Conservation (phyloP, 2,113 vertebrate species). For the Apteryx mantelli region DNA sequence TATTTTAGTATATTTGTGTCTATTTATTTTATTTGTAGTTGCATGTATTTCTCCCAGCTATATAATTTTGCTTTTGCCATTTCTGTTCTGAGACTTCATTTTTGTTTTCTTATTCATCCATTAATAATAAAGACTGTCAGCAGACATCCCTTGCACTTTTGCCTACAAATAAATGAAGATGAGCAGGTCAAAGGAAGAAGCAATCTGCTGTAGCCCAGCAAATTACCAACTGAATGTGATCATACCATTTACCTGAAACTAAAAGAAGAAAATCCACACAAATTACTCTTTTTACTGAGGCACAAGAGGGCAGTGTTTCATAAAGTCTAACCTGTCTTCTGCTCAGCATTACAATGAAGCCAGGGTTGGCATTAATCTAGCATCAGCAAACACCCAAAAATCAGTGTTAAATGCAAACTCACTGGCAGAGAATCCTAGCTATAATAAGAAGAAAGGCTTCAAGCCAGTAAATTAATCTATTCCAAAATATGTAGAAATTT, state of each 20-base stretch:
- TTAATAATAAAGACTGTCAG: neutral
- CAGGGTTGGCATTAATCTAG: neutral
- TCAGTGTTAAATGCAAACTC: neutral
- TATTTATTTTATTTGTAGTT: neutral
- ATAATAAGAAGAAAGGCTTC: neutral
- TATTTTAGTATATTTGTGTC: neutral
- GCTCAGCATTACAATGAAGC: neutral
- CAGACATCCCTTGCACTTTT: neutral
- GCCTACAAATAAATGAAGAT: neutral
- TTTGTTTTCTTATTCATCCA: neutral
- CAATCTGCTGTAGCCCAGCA: neutral
- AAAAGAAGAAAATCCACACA: neutral
- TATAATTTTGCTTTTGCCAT: neutral
- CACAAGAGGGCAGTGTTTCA: constrained; percentile 62
- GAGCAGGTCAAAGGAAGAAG: neutral
- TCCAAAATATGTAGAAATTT: neutral
- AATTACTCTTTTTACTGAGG: neutral
- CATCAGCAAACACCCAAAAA: neutral
- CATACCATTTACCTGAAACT: neutral
- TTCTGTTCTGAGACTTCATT: neutral
- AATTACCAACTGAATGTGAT: neutral
- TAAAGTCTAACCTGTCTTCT: neutral
- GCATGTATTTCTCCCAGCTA: neutral
- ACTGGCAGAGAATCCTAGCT: neutral
- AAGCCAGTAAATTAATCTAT: neutral